Evolutionary conservation across 2,797 vertebrate genomes (phyloP).

Genomic region (Myotis myotis): DNA sequence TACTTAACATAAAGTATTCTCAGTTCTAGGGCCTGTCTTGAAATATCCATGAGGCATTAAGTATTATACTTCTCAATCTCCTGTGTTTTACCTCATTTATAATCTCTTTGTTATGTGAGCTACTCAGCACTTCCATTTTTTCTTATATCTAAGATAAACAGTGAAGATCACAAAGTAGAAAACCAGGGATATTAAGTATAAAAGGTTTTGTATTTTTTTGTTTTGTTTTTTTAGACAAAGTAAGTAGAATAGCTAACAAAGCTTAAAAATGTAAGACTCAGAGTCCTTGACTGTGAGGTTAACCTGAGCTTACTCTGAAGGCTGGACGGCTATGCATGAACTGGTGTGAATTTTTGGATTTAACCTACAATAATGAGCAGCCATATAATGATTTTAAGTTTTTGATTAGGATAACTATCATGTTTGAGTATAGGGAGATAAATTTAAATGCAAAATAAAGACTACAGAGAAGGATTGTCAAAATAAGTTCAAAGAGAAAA

Average conservation of each 20-base stretch:
- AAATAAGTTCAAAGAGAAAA: neutral
- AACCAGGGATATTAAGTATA: neutral
- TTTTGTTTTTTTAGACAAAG: neutral
- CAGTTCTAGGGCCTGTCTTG: neutral
- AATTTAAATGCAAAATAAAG: neutral
- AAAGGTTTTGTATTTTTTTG: neutral
- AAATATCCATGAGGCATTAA: neutral
- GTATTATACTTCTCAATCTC: neutral
- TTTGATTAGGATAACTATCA: neutral
- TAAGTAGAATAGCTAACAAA: neutral
- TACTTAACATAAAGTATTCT: neutral
- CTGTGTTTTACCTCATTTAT: neutral
- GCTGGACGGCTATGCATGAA: too few species aligned
- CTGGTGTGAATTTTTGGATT: neutral
- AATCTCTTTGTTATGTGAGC: neutral
- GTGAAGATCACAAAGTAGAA: neutral
- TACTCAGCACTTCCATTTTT: neutral
- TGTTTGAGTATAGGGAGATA: neutral
- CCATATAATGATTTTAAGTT: neutral
- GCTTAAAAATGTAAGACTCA: neutral
- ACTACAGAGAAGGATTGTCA: neutral
- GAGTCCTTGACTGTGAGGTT: neutral
- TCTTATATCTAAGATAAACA: neutral
- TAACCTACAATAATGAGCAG: neutral
- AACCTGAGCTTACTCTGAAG: neutral